These are phyloP conservation scores for Enteromius thamalakanensis DNA, from an alignment of 2,797 vertebrate genomes.

Conservation along the genomic window DNA sequence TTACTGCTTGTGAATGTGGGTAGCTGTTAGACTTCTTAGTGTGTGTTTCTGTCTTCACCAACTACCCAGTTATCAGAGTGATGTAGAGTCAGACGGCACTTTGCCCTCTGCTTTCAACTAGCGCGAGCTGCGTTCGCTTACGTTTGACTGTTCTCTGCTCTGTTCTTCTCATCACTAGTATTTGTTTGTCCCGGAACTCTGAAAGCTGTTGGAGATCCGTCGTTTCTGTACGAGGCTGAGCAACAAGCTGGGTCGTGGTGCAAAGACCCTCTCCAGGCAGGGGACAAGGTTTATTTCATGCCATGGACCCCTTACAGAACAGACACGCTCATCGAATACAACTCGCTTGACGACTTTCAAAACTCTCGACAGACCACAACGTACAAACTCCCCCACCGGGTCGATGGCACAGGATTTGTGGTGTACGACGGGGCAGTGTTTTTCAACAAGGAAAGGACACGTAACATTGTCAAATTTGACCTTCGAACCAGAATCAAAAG, in stretches of 20 bases:
- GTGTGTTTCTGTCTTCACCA: conserved; percentile 73
- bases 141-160: conserved; percentile 82
- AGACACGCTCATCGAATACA: conserved; percentile 96
- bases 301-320: conserved; percentile 99
- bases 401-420: conserved; percentile 98
- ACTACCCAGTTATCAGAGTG: conserved; percentile 74
- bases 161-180: conserved; percentile 94
- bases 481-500: conserved; percentile 99
- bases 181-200: conserved; percentile 99
- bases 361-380: conserved; percentile 92
- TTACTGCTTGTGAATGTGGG: conserved; percentile 74
- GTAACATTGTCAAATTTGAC: conserved; percentile 99
- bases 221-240: conserved; percentile 97
- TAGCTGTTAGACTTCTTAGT: conserved; percentile 74
- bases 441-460: conserved; percentile 98
- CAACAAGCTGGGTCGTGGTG: conserved; percentile 99
- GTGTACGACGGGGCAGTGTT: conserved; percentile 98
- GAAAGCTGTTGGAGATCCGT: conserved; percentile 97
- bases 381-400: conserved; percentile 96
- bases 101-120: conserved; percentile 54
- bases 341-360: conserved; percentile 96
- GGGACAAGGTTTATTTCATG: conserved; percentile 99
- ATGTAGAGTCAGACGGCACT: conserved; percentile 63
- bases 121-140: conserved; percentile 64
- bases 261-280: conserved; percentile 98